These are phyloP conservation scores for Drosophila bocki DNA, from an alignment of 1,140 invertebrate genomes.

Conservation along the genomic window DNA sequence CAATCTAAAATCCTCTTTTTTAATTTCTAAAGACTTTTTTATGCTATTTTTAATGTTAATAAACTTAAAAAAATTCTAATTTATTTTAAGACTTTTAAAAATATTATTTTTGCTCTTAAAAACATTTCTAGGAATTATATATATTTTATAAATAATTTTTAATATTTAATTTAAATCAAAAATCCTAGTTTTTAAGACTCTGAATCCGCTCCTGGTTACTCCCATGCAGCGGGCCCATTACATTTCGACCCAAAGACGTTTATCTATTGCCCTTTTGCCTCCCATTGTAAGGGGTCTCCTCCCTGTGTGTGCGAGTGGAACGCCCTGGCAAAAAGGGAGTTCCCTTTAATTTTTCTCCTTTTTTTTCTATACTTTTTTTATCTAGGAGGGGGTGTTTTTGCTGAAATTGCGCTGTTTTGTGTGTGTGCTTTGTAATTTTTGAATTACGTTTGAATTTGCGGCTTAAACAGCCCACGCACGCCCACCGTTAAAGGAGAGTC, in stretches of 20 bases:
- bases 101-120: not conserved
- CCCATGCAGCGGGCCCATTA: conserved; percentile 58
- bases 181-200: not conserved
- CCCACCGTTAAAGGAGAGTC: conserved; percentile 17
- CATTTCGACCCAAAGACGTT: conserved; percentile 59
- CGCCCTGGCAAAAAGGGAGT: conserved; percentile 28
- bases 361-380: not conserved
- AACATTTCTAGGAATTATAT: not conserved
- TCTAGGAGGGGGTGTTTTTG: conserved; percentile 17
- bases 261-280: conserved; percentile 60
- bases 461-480: conserved; percentile 46
- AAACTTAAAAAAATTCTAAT: not conserved
- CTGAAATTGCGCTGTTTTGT: conserved; percentile 55
- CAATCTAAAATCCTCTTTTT: accelerated
- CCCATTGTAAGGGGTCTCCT: conserved; percentile 14
- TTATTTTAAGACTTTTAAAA: not conserved
- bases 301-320: conserved; percentile 8
- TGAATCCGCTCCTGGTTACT: conserved; percentile 44
- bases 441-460: conserved; percentile 74
- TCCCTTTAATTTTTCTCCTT: conserved; percentile 10
- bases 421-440: conserved; percentile 78
- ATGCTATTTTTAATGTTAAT: not conserved
- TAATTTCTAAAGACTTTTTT: not conserved
- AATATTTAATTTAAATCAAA: not conserved
- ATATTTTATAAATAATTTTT: not conserved